A percentile compares a stretch with the other conserved stretches of the same genome.
Conservation (phyloP, 2,113 vertebrate species). For the Halichoeres trimaculatus region DNA sequence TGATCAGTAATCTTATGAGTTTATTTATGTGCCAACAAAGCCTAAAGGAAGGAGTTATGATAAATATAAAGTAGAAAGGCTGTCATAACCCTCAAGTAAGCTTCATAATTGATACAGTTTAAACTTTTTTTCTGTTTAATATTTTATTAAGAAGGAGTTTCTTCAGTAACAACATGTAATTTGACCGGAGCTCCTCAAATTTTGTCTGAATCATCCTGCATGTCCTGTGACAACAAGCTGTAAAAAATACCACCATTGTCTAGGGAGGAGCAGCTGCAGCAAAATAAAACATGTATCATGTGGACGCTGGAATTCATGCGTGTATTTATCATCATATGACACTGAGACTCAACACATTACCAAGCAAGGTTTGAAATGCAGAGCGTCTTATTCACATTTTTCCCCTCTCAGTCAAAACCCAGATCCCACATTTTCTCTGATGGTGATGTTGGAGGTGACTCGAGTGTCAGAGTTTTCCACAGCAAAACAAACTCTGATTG, state of each 20-base stretch:
- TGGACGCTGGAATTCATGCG: constrained; percentile 7
- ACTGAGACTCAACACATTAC: neutral
- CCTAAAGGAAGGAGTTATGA: constrained; percentile 11
- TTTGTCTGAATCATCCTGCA: neutral
- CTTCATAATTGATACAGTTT: too few species aligned
- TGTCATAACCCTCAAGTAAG: too few species aligned
- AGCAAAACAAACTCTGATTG: constrained; percentile 49
- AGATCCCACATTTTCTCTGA: constrained; percentile 68
- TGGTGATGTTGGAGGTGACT: constrained; percentile 65
- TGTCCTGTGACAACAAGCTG: neutral
- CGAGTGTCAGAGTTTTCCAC: constrained; percentile 71
- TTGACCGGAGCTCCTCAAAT: constrained; percentile 11
- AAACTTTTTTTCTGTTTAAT: too few species aligned
- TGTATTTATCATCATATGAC: constrained; percentile 26
- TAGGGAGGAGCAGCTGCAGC: neutral
- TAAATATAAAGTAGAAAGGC: neutral
- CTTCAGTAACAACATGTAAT: neutral
- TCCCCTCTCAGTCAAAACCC: constrained; percentile 38
- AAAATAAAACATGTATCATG: neutral
- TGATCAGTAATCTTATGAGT: constrained; percentile 37
- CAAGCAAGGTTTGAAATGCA: neutral
- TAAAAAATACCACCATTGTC: constrained; percentile 21
- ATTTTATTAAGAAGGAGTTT: too few species aligned
- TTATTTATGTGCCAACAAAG: constrained; percentile 25
- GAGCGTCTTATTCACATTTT: neutral